phyloP scores from a whole-genome alignment of 2,797 vertebrate species.

The Choloepus didactylus region DNA sequence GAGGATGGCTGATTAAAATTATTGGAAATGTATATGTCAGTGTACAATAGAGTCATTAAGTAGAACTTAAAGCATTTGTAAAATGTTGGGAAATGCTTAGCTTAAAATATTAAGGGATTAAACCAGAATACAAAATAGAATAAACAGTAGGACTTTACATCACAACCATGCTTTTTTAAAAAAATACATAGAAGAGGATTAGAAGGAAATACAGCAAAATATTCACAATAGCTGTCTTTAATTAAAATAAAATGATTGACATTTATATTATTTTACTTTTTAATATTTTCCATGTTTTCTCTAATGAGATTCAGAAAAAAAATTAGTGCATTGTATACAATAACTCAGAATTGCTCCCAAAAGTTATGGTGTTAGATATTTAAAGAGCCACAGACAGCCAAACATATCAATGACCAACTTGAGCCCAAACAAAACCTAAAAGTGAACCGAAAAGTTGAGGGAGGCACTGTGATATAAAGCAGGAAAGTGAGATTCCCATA shows the following conservation, averaged over 20 bases:
- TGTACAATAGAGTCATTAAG: not conserved
- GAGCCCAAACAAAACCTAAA: constrained; percentile 41
- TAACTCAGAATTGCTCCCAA: not conserved
- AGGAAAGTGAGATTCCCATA: constrained; percentile 48
- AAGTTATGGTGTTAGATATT: not conserved
- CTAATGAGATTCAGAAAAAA: constrained; percentile 21
- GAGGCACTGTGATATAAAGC: not conserved
- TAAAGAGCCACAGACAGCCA: constrained; percentile 13
- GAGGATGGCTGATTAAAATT: constrained; percentile 37
- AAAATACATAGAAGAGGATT: not conserved
- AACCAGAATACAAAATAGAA: constrained; percentile 1
- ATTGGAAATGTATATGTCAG: not conserved
- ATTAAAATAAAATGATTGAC: constrained; percentile 8
- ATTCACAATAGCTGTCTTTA: not conserved
- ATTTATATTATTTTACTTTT: constrained; percentile 50
- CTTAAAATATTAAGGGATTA: constrained; percentile 41
- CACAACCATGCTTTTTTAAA: constrained; percentile 9
- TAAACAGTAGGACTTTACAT: constrained; percentile 4
- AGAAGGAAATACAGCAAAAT: constrained; percentile 15
- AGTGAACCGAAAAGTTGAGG: not conserved
- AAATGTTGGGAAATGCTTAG: not conserved
- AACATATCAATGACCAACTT: constrained; percentile 11
- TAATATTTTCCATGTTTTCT: constrained; percentile 57
- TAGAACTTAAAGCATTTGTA: not conserved
- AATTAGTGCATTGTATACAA: not conserved